A percentile compares a stretch with the other conserved stretches of the same genome.
Conservation (phyloP, 35 echinoderm and acorn worm species). For the Nesometra sesokonis region DNA sequence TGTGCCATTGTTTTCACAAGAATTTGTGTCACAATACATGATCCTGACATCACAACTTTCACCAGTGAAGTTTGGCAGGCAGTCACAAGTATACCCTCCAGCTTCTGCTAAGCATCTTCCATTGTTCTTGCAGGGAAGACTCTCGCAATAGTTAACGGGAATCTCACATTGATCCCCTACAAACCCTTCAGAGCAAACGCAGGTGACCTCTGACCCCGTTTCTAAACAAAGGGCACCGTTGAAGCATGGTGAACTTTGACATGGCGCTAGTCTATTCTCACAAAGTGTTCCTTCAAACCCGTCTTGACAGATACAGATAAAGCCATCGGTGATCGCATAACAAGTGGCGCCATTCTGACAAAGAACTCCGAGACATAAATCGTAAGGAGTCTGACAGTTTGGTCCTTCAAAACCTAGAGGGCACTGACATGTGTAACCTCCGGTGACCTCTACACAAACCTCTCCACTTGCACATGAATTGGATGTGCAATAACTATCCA, state of each 20-base stretch:
- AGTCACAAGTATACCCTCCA: conserved; percentile 28
- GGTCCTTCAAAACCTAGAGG: conserved; percentile 18
- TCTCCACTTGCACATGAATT: not conserved
- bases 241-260: conserved; percentile 55
- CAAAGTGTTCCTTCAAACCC: no score
- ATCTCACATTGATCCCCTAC: conserved; percentile 36
- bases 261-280: not conserved
- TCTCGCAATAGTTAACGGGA: not conserved
- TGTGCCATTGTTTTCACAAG: not conserved
- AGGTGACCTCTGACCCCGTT: conserved; percentile 16
- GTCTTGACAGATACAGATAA: no score
- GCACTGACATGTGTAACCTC: conserved; percentile 33
- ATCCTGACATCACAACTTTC: conserved; percentile 20
- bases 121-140: conserved; percentile 4
- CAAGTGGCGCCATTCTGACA: not conserved
- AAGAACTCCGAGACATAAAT: not conserved
- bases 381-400: conserved; percentile 21
- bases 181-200: conserved; percentile 22
- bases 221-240: conserved; percentile 58
- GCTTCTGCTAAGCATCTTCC: not conserved
- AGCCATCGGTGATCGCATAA: not conserved
- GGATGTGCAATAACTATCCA: no score
- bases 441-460: not conserved
- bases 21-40: not conserved
- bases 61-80: conserved; percentile 7